Evolutionary conservation across 1,140 invertebrate species (phyloP), one percentile per base, ranked within the genome.

Genomic region (Ditylenchus dipsaci): DNA sequence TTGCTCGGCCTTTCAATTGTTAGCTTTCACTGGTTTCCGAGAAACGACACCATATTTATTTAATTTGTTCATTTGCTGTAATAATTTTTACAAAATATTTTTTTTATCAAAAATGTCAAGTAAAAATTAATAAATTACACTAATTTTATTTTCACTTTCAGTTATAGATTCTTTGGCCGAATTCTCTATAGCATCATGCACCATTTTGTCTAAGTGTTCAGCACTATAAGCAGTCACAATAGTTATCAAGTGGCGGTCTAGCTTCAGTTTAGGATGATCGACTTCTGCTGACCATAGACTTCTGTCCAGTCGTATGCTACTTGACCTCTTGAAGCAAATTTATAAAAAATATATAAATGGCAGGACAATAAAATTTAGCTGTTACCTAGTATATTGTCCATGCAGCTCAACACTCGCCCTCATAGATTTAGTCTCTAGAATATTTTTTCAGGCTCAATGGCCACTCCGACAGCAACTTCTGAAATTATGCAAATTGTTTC

Each of bases 271-370:
- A 15, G 33, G 33, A 13, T 59, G 58, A 1, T 74, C 72, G 7
- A n/a, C 17, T 43, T 72, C 73, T 27, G 76, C 64, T 9, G 33
- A 57, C 77, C 77, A 78, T 30, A 79, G 30, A 1, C 57, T 38
- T 81, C 76, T n/a, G 65, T 77, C 78, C 78, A 80, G 56, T 77
- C 75, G 9, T 81, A 62, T 1, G 76, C 79, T 8, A 80, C 62
- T 62, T 80, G 78, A n/a, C 78, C 78, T 45, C 75, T 78, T 43
- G 63, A 76, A 56, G n/a, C 30, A 26, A 17, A 1, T 42, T 38
- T 45, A 9, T 68, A 70, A 27, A 26, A 30, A 68, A 68, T 69
- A 9, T 0, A 1, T 23, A n/a, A n/a, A 53, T 53, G 49, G n/a
- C 49, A 53, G n/a, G n/a, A n/a, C 26, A 13, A 65, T 47, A 9